Base-by-base conservation (phyloP, 2,888 invertebrate genomes). In the Poecilus cupreus region DNA sequence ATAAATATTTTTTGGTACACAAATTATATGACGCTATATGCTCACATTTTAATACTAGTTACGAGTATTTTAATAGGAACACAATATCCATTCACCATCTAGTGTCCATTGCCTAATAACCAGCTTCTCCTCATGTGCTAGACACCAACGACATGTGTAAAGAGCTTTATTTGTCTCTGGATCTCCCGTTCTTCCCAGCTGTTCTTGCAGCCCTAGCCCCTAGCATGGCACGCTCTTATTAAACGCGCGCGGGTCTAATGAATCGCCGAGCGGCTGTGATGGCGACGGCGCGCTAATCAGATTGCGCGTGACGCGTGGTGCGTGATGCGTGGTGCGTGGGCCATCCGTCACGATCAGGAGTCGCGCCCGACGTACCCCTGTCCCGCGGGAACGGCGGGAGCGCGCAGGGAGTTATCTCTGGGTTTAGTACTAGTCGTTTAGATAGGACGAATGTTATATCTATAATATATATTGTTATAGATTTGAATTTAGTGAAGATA, bases 201-300 rank as follows among this genome's bases (percentile, higher is more conserved):
- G 60, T 60, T 60, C 24, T 6, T n/a, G 26, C 60, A 32, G 32
- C 26, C 26, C 24, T 11, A n/a, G 49, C 49, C 16, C 13, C 49
- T 18, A 8, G n/a, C n/a, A 24, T 60, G 5, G 10, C 54, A 11
- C 26, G 10, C 60, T n/a, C n/a, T 60, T 22, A 60, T 60, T 60
- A 60, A 60, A 60, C 60, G 60, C 60, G 60, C 60, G 60, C 60
- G 60, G 60, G n/a, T 60, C 60, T 60, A 60, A 60, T 60, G 60
- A 60, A 60, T 60, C 60, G 60, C 24, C 51, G 10, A 51, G 43
- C 60, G n/a, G 60, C 54, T n/a, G n/a, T n/a, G 22, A 18, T 13
- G 49, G 54, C 22, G 22, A 18, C 60, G 60, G 11, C 60, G 60
- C 22, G 24, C 18, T 60, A 60, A 60, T 60, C 60, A 60, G 60